phyloP scores from a whole-genome alignment of 2,113 vertebrate genomes.

The Ochotona princeps region DNA sequence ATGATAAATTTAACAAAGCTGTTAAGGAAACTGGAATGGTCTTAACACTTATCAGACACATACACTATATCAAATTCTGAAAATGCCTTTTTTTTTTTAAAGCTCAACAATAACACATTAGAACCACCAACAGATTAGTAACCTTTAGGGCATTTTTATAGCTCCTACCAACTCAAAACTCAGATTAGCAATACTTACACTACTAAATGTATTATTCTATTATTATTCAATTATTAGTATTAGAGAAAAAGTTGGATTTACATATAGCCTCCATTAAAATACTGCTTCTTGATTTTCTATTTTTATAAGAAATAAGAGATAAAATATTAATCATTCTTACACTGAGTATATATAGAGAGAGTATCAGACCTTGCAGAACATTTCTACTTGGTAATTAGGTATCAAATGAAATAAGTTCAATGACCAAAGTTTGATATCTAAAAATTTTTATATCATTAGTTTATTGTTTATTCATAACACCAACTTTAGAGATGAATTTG shows the following conservation, averaged over 20 bases:
- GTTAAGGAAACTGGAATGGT: not conserved
- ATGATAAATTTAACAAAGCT: not conserved
- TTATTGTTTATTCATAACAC: constrained; percentile 29
- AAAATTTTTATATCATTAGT: constrained; percentile 38
- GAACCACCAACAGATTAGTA: not conserved
- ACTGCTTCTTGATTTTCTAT: constrained; percentile 25
- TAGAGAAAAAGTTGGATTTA: constrained; percentile 39
- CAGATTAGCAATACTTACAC: not conserved
- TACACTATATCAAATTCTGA: not conserved
- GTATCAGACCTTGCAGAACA: not conserved
- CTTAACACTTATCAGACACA: not conserved
- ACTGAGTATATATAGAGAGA: not conserved
- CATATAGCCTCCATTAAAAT: constrained; percentile 1
- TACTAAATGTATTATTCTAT: constrained; percentile 46
- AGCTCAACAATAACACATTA: not conserved
- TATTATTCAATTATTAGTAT: constrained; percentile 37
- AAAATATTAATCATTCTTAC: not conserved
- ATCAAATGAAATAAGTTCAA: not conserved
- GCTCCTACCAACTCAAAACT: constrained; percentile 1
- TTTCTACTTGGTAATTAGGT: not conserved
- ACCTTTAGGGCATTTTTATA: not conserved
- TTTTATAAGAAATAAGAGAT: not conserved
- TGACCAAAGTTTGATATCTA: not conserved
- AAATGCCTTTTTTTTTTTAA: constrained; percentile 39
- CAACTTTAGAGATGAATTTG: constrained; percentile 36